A percentile compares a stretch with the other conserved stretches of the same genome.
Evolutionary conservation across 2,113 vertebrate genomes (phyloP).

Genomic region (Aphyosemion australe): DNA sequence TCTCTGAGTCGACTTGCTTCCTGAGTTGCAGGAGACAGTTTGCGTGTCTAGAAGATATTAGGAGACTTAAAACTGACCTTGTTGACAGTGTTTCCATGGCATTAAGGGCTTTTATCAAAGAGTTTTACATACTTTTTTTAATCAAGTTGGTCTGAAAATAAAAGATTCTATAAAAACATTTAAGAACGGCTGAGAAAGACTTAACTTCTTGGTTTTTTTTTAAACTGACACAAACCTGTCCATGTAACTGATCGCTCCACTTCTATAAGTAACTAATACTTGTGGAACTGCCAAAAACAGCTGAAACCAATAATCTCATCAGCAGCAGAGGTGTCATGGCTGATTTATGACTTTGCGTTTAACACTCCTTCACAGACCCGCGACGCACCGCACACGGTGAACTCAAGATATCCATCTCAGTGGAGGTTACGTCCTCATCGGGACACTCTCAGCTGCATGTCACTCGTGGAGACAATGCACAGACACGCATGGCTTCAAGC

Average conservation of each 20-base stretch:
- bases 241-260: conserved; percentile 25
- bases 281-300: conserved; percentile 37
- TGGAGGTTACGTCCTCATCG: conserved; percentile 40
- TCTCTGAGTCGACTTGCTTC: not conserved
- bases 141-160: not conserved
- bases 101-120: not conserved
- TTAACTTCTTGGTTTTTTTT: conserved; percentile 14
- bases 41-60: not conserved
- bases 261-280: conserved; percentile 40
- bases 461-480: conserved; percentile 39
- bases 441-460: conserved; percentile 41
- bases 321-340: conserved; percentile 48
- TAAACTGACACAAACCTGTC: conserved; percentile 38
- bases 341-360: conserved; percentile 59
- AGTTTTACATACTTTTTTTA: not conserved
- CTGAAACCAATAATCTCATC: conserved; percentile 70
- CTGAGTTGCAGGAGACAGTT: not conserved
- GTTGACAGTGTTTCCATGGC: not conserved
- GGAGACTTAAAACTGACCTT: not conserved
- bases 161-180: not conserved
- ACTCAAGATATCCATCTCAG: conserved; percentile 33
- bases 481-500: conserved; percentile 46
- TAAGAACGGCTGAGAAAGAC: conserved; percentile 7
- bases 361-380: conserved; percentile 28
- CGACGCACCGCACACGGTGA: conserved; percentile 35